Evolutionary conservation across 2,113 vertebrate genomes (phyloP), one percentile per base, ranked within the genome.

Genomic region (Eolophus roseicapilla): DNA sequence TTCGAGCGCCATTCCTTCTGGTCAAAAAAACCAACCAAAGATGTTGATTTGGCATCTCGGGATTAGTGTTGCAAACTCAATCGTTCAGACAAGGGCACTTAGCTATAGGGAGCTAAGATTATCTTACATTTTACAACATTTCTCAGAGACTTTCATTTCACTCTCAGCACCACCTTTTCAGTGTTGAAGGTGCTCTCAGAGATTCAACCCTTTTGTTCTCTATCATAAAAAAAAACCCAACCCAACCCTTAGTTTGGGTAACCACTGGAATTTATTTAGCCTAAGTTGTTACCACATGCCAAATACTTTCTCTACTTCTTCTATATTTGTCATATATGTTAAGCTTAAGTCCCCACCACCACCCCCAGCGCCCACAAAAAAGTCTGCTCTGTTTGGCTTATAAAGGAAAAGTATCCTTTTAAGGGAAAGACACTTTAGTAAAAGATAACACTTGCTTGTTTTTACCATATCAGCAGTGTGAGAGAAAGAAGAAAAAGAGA

Each of bases 301-400:
- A 92, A 74, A 88, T 94, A 93, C 49, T 93, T 95, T 80, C 79
- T 90, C 68, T 90, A 17, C 76, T 69, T 29, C 59, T 91, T 93
- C 95, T 95, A 96, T 96, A 94, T 95, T 92, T 96, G 88, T 86
- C 86, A 46, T 95, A 81, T 93, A 94, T 59, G 62, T 95, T 88
- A 87, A 68, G 63, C 37, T 68, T 41, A 81, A 88, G 85, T 88
- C 78, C 50, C 73, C 77, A 88, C 50, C 2, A 3, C 91, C 57
- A 81, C 43, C 55, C 81, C 73, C 73, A 89, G 69, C 7, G 13
- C 88, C 93, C 95, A 95, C 92, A 95, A 87, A 95, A 96, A 96
- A 88, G 82, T 95, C 94, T 95, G 88, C 76, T 81, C 80, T 70
- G 69, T 88, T 90, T 67, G 55, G 68, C 55, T 70, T 90, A 33